These are phyloP conservation scores for Lycodopsis pacificus DNA, from an alignment of 2,797 vertebrate species.

Conservation along the genomic window DNA sequence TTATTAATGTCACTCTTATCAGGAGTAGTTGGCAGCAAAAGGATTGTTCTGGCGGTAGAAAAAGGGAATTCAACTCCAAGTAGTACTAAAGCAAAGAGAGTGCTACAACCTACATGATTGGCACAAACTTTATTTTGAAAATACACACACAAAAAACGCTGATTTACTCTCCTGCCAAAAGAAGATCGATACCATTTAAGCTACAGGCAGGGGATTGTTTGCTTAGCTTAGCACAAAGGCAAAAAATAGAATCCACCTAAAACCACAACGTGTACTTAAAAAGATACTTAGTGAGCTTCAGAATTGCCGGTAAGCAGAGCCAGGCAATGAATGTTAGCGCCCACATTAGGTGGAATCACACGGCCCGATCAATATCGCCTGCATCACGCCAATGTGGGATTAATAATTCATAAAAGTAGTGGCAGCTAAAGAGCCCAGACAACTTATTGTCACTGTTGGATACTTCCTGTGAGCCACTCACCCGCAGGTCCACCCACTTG, in stretches of 20 bases:
- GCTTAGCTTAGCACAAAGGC: neutral
- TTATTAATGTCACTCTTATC: neutral
- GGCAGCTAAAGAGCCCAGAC: neutral
- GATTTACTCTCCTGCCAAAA: neutral
- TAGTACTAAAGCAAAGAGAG: neutral
- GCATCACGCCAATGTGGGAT: neutral
- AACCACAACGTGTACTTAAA: neutral
- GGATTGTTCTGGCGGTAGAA: neutral
- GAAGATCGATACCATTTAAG: neutral
- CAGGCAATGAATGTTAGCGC: neutral
- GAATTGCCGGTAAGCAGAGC: no score
- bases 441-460: neutral
- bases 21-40: conserved; percentile 7
- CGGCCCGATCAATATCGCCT: neutral
- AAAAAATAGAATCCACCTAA: neutral
- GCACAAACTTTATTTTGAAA: neutral
- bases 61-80: neutral
- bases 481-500: conserved; percentile 94
- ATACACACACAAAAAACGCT: neutral
- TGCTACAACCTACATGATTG: neutral
- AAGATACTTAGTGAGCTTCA: neutral
- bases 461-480: conserved; percentile 50
- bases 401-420: neutral
- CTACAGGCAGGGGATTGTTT: neutral
- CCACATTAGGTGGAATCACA: neutral